Conservation (phyloP, 2,797 vertebrate genomes). For the Sternotherus odoratus region DNA sequence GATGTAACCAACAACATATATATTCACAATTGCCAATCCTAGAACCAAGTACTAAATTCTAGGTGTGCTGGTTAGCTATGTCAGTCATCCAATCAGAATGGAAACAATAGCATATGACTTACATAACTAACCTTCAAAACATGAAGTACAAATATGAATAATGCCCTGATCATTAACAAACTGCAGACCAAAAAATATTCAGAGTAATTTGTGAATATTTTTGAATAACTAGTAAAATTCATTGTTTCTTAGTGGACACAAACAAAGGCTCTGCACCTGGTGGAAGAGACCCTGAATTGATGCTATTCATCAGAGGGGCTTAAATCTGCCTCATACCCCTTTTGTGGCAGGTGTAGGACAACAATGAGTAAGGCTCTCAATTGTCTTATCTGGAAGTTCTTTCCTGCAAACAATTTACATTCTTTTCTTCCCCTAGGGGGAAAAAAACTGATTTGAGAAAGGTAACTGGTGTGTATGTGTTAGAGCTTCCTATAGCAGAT, state of each 20-base stretch:
- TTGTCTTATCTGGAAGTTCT: neutral
- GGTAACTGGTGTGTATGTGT: neutral
- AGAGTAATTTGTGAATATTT: neutral
- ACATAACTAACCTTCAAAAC: neutral
- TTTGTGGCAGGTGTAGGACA: too few relatives aligned
- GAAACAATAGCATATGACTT: neutral
- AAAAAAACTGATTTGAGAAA: neutral
- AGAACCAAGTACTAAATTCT: neutral
- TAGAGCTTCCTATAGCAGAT: neutral
- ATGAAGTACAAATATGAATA: neutral
- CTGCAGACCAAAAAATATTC: neutral
- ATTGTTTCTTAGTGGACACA: neutral
- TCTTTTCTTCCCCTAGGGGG: neutral
- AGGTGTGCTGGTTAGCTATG: neutral
- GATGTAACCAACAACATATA: neutral
- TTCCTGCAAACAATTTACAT: neutral
- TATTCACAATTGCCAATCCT: neutral
- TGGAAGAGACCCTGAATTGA: neutral
- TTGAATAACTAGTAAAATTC: neutral
- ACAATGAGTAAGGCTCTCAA: rapidly evolving
- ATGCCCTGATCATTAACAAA: neutral
- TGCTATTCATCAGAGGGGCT: too few relatives aligned
- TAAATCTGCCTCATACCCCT: too few relatives aligned
- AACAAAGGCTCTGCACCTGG: neutral
- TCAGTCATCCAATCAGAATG: neutral